Base-by-base conservation (phyloP, 2,888 invertebrate species). In the Epirrita christyi region DNA sequence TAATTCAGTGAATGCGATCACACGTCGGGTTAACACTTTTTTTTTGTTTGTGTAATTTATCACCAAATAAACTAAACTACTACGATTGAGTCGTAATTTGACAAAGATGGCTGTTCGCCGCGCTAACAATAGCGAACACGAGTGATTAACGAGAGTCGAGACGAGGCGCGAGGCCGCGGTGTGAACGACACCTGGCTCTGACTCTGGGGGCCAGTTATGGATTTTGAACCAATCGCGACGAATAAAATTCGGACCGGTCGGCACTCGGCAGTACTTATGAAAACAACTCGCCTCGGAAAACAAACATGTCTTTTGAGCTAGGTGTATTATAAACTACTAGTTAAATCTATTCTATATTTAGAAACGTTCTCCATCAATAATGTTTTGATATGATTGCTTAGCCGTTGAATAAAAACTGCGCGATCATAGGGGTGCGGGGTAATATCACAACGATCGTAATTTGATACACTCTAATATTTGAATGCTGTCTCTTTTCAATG, bases 171-270 rank as follows among this genome's bases (percentile, higher is more conserved):
- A 89, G 89, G 92, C 91, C 92, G 91, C 92, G 91, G 92, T 92
- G 92, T 92, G 92, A 92, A 92, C 92, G 92, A 92, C 92, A 92
- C 92, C 92, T 92, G 92, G 91, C 88, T 88, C 92, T 92, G 92
- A 90, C 88, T 88, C 86, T 84, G 80, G 90, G 88, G 91, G 91
- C 91, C 91, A 91, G 90, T 90, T 91, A 91, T 91, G 91, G 90
- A 91, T 92, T 91, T 90, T 91, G 83, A 90, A 88, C 90, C 90
- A 91, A 90, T 92, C 86, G 90, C 91, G 83, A 89, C 88, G 90
- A 89, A 67, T 90, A 89, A n/a, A n/a, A 91, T 90, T 89, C 86
- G 84, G 88, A 90, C 90, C 90, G 89, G 88, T 90, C 90, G 58
- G 57, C 49, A 50, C 46, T 56, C 54, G 47, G 42, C 28, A 46